Percentiles rank a stretch among this genome's conserved stretches.
Evolutionary conservation across 64 coral and sea anemone genomes (phyloP).

Genomic region (Acropora yongei): DNA sequence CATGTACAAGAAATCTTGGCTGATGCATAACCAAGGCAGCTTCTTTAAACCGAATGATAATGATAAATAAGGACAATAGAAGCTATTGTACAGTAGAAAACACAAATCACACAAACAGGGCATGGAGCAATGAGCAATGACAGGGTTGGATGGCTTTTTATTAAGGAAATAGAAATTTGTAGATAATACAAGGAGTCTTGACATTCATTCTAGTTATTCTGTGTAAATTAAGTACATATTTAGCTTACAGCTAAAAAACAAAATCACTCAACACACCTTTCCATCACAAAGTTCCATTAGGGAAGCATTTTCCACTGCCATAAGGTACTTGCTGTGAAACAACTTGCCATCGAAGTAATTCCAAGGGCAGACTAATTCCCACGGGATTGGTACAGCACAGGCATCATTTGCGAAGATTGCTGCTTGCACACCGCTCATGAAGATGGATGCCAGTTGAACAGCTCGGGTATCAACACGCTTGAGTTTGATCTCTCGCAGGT

Average conservation of each 20-base stretch:
- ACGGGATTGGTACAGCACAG: slow-evolving; percentile 92
- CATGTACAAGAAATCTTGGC: too few relatives aligned
- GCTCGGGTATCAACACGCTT: slow-evolving; percentile 81
- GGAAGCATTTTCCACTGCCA: slow-evolving; percentile 72
- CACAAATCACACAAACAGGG: too few relatives aligned
- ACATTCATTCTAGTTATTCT: too few relatives aligned
- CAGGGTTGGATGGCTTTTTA: too few relatives aligned
- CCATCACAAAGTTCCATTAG: slow-evolving; percentile 91
- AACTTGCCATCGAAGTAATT: slow-evolving; percentile 98
- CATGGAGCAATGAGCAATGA: too few relatives aligned
- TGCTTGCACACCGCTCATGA: slow-evolving; percentile 94
- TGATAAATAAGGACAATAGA: too few relatives aligned
- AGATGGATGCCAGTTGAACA: slow-evolving; percentile 88
- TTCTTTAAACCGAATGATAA: too few relatives aligned
- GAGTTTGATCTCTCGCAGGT: slow-evolving; percentile 92
- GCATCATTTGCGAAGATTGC: slow-evolving; percentile 97
- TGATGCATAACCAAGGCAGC: too few relatives aligned
- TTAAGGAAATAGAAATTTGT: too few relatives aligned
- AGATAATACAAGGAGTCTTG: too few relatives aligned
- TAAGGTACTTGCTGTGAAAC: slow-evolving; percentile 89
- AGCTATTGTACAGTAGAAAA: too few relatives aligned
- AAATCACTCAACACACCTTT: slow-evolving; percentile 53
- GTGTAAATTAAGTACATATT: too few relatives aligned
- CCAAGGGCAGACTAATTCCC: slow-evolving; percentile 98
- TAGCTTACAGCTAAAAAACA: not conserved